These are phyloP conservation scores for Aphidius ervi DNA, from an alignment of 1,140 invertebrate species.

Conservation along the genomic window DNA sequence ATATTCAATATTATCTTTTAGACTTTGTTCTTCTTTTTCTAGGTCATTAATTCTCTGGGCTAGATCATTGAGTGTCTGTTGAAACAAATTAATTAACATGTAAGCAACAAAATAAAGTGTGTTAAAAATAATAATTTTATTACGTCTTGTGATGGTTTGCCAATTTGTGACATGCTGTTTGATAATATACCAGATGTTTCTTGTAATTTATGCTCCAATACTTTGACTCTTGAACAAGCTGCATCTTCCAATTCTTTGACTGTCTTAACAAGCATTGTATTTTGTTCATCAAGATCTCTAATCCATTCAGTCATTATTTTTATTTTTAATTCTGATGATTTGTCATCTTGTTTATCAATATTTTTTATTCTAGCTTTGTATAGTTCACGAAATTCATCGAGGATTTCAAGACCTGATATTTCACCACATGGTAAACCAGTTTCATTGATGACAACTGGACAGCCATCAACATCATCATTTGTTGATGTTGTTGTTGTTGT, in stretches of 20 bases:
- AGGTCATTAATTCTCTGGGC: constrained; percentile 37
- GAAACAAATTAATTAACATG: not conserved
- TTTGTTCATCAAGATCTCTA: constrained; percentile 56
- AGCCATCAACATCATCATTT: not conserved
- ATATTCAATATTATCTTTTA: constrained; percentile 38
- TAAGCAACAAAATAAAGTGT: not conserved
- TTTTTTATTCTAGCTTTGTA: constrained; percentile 36
- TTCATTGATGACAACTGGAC: constrained; percentile 20
- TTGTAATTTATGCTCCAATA: constrained; percentile 54
- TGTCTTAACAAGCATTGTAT: constrained; percentile 54
- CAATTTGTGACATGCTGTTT: constrained; percentile 35
- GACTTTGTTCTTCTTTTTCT: constrained; percentile 32
- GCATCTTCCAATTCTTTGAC: constrained; percentile 57
- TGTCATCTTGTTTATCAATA: constrained; percentile 27
- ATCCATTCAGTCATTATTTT: constrained; percentile 57
- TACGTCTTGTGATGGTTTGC: constrained; percentile 37
- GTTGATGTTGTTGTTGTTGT: too few species aligned
- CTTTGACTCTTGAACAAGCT: constrained; percentile 51
- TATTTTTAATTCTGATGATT: constrained; percentile 41
- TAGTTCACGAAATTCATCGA: constrained; percentile 36
- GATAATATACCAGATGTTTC: constrained; percentile 41
- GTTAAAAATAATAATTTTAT: constrained; percentile 7
- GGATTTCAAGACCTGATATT: constrained; percentile 33
- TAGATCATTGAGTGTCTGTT: constrained; percentile 36
- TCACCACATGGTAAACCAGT: constrained; percentile 31